Evolutionary conservation across 2,113 vertebrate genomes (phyloP).

Genomic region (Microcebus griseorufus): DNA sequence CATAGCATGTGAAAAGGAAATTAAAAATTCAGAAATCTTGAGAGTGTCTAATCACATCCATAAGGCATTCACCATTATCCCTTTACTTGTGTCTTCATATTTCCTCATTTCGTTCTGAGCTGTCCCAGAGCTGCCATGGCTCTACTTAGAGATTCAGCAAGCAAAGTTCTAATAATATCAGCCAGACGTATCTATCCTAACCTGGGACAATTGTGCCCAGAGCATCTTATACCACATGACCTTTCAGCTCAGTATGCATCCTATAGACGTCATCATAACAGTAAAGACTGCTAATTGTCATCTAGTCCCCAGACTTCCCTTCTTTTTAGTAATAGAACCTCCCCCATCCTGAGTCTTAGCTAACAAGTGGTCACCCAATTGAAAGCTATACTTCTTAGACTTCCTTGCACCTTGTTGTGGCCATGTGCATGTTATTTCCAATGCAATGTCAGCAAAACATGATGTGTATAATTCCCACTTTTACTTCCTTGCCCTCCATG

Average conservation of each 20-base stretch:
- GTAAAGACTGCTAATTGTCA: neutral
- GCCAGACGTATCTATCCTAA: neutral
- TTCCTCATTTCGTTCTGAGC: neutral
- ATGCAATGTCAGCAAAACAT: neutral
- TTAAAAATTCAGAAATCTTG: neutral
- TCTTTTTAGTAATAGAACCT: neutral
- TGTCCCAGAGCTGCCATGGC: neutral
- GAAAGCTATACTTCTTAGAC: neutral
- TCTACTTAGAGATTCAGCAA: neutral
- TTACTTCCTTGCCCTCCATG: neutral
- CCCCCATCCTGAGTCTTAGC: fast-evolving
- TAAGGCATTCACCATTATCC: too few relatives aligned
- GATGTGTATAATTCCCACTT: neutral
- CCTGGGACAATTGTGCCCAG: neutral
- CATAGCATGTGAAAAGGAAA: neutral
- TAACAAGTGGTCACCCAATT: neutral
- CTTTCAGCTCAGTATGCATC: neutral
- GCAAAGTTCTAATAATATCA: too few relatives aligned
- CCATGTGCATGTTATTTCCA: neutral
- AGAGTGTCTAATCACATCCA: neutral
- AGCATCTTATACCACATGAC: fast-evolving
- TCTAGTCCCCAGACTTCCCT: neutral
- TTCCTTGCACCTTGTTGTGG: neutral
- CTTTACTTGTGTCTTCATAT: too few relatives aligned
- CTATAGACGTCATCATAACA: neutral